Percentiles rank a stretch among this genome's conserved stretches.
Evolutionary conservation across 2,797 vertebrate genomes (phyloP).

Genomic region (Lutjanus argentimaculatus): DNA sequence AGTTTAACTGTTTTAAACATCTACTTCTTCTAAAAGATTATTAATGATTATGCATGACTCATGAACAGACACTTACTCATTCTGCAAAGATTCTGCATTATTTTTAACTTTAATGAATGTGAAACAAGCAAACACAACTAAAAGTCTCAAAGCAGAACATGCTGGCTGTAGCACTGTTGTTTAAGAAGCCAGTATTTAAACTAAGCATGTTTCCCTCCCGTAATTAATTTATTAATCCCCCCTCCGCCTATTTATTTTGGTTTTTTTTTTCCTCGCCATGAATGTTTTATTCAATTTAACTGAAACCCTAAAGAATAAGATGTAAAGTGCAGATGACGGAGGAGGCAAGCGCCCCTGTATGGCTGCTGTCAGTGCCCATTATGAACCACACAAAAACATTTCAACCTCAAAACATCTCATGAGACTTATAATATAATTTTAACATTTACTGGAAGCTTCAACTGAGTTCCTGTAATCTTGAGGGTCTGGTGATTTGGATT

Average conservation of each 20-base stretch:
- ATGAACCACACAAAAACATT: background rate
- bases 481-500: constrained; percentile 50
- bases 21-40: no score
- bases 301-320: background rate
- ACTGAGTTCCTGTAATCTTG: background rate
- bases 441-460: background rate
- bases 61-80: no score
- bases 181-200: no score
- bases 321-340: background rate
- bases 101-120: no score
- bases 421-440: background rate
- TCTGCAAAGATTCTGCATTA: no score
- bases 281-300: background rate
- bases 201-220: no score
- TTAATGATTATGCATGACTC: no score
- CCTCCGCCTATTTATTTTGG: no score
- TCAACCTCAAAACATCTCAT: background rate
- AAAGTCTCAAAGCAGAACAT: no score
- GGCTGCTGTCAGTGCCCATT: background rate
- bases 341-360: background rate
- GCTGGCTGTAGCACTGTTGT: no score
- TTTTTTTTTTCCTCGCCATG: background rate
- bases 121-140: no score
- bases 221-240: background rate
- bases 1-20: no score